These are phyloP conservation scores for Sinohyriopsis cumingii DNA, from an alignment of 2,888 invertebrate genomes.

Conservation along the genomic window DNA sequence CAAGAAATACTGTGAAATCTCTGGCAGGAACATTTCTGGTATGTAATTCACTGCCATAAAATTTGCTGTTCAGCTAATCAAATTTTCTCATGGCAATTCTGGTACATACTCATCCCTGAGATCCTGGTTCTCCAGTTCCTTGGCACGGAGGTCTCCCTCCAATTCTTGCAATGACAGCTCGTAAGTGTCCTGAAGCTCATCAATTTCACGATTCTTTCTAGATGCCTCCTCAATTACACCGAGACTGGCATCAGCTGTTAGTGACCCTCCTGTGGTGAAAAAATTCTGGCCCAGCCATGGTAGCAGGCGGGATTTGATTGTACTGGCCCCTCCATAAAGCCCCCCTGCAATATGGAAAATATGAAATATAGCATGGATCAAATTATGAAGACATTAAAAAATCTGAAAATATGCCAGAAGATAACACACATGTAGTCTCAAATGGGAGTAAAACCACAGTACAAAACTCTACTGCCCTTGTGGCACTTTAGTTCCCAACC, in stretches of 20 bases:
- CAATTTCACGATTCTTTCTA: slow-evolving; percentile 65
- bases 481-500: too few relatives aligned
- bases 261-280: slow-evolving; percentile 57
- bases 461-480: too few relatives aligned
- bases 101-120: slow-evolving; percentile 67
- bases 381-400: neutral
- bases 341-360: slow-evolving; percentile 55
- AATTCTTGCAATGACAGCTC: slow-evolving; percentile 61
- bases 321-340: slow-evolving; percentile 66
- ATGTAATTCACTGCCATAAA: too few relatives aligned
- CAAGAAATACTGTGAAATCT: too few relatives aligned
- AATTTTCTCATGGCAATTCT: neutral
- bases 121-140: slow-evolving; percentile 61
- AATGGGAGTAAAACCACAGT: neutral
- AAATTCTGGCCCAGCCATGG: slow-evolving; percentile 68
- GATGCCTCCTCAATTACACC: slow-evolving; percentile 62
- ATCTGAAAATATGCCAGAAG: too few relatives aligned
- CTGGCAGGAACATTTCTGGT: too few relatives aligned
- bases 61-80: neutral
- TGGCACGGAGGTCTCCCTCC: slow-evolving; percentile 60
- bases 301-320: slow-evolving; percentile 67
- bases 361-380: neutral
- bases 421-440: too few relatives aligned
- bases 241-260: slow-evolving; percentile 60
- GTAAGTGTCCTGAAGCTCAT: slow-evolving; percentile 64